A percentile compares a stretch with the other conserved stretches of the same genome.
phyloP scores from a whole-genome alignment of 2,797 vertebrate species.

The Thamnophis elegans region DNA sequence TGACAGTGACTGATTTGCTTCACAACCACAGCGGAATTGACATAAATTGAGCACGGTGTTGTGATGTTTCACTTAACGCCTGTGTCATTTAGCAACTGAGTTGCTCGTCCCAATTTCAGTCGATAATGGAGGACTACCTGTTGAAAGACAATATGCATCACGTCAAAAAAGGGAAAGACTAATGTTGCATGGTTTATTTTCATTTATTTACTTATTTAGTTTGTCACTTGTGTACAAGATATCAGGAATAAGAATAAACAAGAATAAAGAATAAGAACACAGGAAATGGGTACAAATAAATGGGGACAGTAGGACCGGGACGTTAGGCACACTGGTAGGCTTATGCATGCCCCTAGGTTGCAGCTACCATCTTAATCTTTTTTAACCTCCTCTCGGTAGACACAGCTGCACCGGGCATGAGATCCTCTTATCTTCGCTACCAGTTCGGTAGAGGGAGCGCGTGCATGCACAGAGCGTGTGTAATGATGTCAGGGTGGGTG shows the following conservation, averaged over 20 bases:
- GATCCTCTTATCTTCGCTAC: too few relatives aligned
- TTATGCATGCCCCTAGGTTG: not conserved
- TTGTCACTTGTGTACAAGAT: too few relatives aligned
- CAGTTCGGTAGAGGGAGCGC: too few relatives aligned
- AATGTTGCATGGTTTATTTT: not conserved
- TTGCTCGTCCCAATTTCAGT: not conserved
- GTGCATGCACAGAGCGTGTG: too few relatives aligned
- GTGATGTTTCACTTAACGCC: not conserved
- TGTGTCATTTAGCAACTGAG: not conserved
- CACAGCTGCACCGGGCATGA: not conserved
- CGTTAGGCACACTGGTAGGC: too few relatives aligned
- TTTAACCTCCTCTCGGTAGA: not conserved
- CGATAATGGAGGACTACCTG: not conserved
- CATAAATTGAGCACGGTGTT: not conserved
- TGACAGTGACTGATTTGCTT: not conserved
- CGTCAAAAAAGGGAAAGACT: not conserved
- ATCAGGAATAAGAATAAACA: too few relatives aligned
- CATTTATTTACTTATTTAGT: too few relatives aligned
- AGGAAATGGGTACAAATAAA: too few relatives aligned
- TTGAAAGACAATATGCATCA: not conserved
- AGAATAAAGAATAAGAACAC: too few relatives aligned
- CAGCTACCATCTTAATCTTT: not conserved
- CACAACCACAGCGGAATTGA: not conserved
- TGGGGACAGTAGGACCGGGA: too few relatives aligned
- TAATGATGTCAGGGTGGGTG: too few relatives aligned